Conservation (phyloP, 2,888 invertebrate genomes). For the Parthenolecanium corni region DNA sequence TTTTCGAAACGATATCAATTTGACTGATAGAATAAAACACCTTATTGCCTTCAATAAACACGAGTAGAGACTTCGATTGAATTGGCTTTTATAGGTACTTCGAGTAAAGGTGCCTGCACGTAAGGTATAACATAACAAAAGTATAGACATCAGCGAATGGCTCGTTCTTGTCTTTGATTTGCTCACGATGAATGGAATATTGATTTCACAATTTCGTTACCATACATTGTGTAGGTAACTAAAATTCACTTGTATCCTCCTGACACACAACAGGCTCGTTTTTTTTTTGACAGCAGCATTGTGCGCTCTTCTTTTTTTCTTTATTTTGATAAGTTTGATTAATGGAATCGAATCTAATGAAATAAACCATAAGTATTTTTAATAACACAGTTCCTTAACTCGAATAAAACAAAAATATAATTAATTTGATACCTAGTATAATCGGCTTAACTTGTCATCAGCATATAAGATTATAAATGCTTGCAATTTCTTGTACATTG, state of each 20-base stretch:
- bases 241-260: constrained; percentile 21
- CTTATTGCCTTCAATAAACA: constrained; percentile 14
- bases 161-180: constrained; percentile 22
- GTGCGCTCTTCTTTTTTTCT: neutral
- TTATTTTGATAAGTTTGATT: neutral
- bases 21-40: constrained; percentile 24
- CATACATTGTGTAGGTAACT: constrained; percentile 1
- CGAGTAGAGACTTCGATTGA: constrained; percentile 16
- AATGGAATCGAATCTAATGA: neutral
- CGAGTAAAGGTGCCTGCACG: no score
- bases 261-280: constrained; percentile 17
- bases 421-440: no score
- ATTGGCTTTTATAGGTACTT: constrained; percentile 13
- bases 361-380: neutral
- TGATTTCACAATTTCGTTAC: constrained; percentile 14
- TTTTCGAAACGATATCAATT: constrained; percentile 18
- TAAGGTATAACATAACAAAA: neutral
- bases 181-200: constrained; percentile 21
- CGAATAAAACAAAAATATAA: no score
- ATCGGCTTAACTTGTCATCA: no score
- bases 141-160: constrained; percentile 20
- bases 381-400: no score
- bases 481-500: no score
- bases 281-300: neutral
- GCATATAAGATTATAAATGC: no score